Conservation (phyloP, 2,797 vertebrate species). For the Thripadectes ignobilis region DNA sequence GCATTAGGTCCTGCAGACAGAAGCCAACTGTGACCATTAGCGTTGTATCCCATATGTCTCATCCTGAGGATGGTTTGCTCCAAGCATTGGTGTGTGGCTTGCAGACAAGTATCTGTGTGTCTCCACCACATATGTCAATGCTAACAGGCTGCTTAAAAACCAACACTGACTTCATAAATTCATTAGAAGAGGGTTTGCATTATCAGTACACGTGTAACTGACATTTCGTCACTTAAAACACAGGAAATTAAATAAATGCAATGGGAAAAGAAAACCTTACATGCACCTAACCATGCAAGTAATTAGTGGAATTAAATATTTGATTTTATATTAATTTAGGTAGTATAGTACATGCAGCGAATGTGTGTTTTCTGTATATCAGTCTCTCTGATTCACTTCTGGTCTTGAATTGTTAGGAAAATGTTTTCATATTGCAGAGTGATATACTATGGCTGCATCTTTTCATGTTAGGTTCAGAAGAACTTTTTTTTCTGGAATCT, state of each 20-base stretch:
- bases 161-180: background rate
- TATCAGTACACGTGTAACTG: background rate
- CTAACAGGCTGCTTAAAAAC: background rate
- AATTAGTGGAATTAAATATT: background rate
- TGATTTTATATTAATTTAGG: background rate
- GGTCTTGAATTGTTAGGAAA: background rate
- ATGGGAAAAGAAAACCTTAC: background rate
- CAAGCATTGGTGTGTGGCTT: background rate
- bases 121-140: background rate
- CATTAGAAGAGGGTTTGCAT: background rate
- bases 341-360: background rate
- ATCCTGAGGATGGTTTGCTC: background rate
- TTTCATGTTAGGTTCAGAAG: background rate
- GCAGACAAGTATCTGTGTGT: background rate
- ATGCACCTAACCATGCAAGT: background rate
- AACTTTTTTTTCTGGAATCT: background rate
- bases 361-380: background rate
- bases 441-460: background rate
- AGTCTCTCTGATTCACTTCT: background rate
- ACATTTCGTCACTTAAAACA: background rate
- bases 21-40: background rate
- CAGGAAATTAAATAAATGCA: background rate
- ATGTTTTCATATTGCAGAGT: background rate
- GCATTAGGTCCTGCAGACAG: background rate
- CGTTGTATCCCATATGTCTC: fast-evolving